These are phyloP conservation scores for Campylorhamphus procurvoides DNA, from an alignment of 2,113 vertebrate genomes.

Conservation along the genomic window DNA sequence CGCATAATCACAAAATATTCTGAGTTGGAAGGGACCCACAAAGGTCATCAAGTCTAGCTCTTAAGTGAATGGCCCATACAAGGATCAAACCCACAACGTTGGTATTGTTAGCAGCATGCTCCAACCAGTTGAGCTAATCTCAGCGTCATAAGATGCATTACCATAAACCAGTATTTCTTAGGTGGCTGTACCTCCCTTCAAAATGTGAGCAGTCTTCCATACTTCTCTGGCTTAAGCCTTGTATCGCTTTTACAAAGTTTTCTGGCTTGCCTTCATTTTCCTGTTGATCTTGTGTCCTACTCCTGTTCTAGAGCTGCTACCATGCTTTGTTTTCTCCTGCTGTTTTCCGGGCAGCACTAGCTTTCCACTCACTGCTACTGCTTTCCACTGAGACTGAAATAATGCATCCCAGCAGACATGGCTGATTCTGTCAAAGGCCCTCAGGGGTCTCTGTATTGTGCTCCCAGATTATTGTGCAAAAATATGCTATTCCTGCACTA, in stretches of 20 bases:
- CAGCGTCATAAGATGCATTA: background rate
- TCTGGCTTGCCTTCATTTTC: background rate
- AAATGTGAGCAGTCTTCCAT: accelerated
- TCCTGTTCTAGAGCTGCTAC: background rate
- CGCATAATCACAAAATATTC: background rate
- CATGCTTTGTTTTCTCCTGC: background rate
- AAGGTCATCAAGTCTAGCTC: background rate
- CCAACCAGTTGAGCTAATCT: background rate
- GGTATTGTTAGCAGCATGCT: background rate
- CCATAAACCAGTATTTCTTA: background rate
- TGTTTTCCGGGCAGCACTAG: background rate
- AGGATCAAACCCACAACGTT: background rate
- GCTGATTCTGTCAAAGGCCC: background rate
- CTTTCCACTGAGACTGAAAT: background rate
- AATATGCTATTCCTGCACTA: background rate
- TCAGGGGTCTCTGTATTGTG: background rate
- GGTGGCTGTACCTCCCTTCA: background rate
- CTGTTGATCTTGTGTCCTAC: background rate
- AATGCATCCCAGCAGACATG: background rate
- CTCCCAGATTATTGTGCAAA: background rate
- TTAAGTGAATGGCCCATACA: background rate
- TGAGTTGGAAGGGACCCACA: background rate
- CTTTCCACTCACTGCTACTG: background rate
- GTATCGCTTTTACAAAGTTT: background rate
- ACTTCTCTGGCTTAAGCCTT: background rate